Percentiles rank a stretch among this genome's conserved stretches.
Evolutionary conservation across 2,113 vertebrate genomes (phyloP).

Genomic region (Eleginops maclovinus): DNA sequence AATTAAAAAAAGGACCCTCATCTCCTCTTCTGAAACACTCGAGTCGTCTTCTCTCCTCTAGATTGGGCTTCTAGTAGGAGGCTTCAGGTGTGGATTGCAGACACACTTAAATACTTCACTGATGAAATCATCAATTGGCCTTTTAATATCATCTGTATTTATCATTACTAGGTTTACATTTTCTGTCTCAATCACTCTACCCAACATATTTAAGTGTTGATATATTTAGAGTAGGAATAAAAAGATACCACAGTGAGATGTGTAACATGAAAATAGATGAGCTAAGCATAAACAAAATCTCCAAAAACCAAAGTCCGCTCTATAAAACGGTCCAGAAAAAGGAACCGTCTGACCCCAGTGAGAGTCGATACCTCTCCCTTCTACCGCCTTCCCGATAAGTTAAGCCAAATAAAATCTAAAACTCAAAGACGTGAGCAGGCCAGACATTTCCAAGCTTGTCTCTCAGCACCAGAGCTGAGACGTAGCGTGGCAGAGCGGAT

Average conservation of each 20-base stretch:
- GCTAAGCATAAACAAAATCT: not conserved
- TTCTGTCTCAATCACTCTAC: no score
- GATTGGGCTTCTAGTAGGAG: not conserved
- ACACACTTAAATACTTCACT: not conserved
- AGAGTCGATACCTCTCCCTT: slow-evolving; percentile 5
- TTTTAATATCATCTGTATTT: not conserved
- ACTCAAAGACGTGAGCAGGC: slow-evolving; percentile 16
- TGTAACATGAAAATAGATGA: not conserved
- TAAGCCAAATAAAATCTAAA: slow-evolving; percentile 45
- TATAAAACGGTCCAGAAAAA: slow-evolving; percentile 3
- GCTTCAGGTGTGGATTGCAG: not conserved
- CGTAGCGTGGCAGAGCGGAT: slow-evolving; percentile 34
- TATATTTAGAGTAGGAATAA: not conserved
- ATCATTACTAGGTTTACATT: not conserved
- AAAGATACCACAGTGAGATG: not conserved
- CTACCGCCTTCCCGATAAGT: slow-evolving; percentile 3
- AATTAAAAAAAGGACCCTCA: slow-evolving; percentile 1
- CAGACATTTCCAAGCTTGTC: slow-evolving; percentile 42
- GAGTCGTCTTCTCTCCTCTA: not conserved
- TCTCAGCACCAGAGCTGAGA: slow-evolving; percentile 45
- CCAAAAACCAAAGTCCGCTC: not conserved
- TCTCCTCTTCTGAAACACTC: not conserved
- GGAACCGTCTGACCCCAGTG: slow-evolving; percentile 21
- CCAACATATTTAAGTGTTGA: not conserved
- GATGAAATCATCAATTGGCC: not conserved